These are phyloP conservation scores for Uria lomvia DNA, from an alignment of 2,113 vertebrate genomes.

Conservation along the genomic window DNA sequence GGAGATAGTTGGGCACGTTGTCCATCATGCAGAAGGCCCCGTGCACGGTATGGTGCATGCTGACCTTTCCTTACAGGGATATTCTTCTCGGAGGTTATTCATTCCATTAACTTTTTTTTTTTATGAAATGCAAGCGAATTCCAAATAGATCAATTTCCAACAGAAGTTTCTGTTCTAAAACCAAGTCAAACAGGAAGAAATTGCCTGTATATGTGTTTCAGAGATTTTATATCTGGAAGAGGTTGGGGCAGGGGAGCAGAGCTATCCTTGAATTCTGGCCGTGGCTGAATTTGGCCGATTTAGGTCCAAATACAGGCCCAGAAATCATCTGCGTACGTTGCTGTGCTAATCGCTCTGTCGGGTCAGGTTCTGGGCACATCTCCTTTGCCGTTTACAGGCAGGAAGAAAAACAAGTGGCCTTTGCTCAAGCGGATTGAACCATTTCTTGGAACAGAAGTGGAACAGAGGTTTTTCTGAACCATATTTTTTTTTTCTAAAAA, in stretches of 20 bases:
- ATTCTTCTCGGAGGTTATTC: fast-evolving
- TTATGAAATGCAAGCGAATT: neutral
- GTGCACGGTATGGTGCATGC: fast-evolving
- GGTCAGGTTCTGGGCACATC: fast-evolving
- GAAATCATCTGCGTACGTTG: no score
- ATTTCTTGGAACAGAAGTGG: no score
- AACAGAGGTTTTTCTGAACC: neutral
- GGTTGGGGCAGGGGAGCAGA: neutral
- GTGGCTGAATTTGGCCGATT: neutral
- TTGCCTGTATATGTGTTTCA: neutral
- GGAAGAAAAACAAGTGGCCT: neutral
- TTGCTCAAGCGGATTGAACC: neutral
- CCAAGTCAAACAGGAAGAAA: neutral
- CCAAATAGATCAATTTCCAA: neutral
- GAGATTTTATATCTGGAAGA: neutral
- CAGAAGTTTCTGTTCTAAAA: neutral
- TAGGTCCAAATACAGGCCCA: neutral
- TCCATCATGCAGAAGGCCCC: neutral
- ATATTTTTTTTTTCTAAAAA: neutral
- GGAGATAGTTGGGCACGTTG: neutral
- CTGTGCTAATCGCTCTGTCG: fast-evolving
- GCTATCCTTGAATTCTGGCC: fast-evolving
- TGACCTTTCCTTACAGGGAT: neutral
- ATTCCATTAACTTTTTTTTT: neutral
- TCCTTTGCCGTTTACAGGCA: neutral